A percentile compares a stretch with the other conserved stretches of the same genome.
Conservation (phyloP, 1,140 invertebrate genomes). For the Amyelois transitella region DNA sequence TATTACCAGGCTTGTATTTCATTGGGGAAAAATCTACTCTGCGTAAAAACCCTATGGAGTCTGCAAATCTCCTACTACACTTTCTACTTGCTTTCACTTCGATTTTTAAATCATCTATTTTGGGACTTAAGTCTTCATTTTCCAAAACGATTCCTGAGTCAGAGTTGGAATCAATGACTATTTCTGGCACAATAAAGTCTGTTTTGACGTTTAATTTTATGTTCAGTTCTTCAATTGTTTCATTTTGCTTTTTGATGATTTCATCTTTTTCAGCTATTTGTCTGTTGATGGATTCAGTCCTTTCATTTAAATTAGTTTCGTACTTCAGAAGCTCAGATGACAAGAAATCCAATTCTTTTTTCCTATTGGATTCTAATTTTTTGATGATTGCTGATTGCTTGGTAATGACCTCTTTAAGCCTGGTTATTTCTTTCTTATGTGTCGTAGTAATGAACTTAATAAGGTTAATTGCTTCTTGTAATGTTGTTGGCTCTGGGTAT, state of each 20-base stretch:
- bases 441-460: conserved; percentile 61
- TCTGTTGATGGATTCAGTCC: conserved; percentile 51
- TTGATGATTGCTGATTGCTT: conserved; percentile 57
- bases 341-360: conserved; percentile 61
- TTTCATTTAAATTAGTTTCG: conserved; percentile 52
- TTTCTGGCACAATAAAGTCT: conserved; percentile 41
- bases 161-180: conserved; percentile 60
- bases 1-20: conserved; percentile 58
- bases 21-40: conserved; percentile 69
- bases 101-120: conserved; percentile 38
- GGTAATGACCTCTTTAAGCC: conserved; percentile 42
- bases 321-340: conserved; percentile 61
- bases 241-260: conserved; percentile 47
- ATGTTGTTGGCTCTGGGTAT: conserved; percentile 46
- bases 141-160: conserved; percentile 63
- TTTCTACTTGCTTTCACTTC: conserved; percentile 54
- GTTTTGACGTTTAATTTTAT: conserved; percentile 41
- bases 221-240: conserved; percentile 54
- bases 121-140: conserved; percentile 40
- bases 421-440: conserved; percentile 58
- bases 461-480: conserved; percentile 61
- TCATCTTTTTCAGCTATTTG: conserved; percentile 58
- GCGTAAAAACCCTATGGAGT: conserved; percentile 59
- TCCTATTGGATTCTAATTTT: conserved; percentile 57
- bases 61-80: conserved; percentile 55